Base-by-base conservation (phyloP, 2,888 invertebrate species). In the Thereva nobilitata region DNA sequence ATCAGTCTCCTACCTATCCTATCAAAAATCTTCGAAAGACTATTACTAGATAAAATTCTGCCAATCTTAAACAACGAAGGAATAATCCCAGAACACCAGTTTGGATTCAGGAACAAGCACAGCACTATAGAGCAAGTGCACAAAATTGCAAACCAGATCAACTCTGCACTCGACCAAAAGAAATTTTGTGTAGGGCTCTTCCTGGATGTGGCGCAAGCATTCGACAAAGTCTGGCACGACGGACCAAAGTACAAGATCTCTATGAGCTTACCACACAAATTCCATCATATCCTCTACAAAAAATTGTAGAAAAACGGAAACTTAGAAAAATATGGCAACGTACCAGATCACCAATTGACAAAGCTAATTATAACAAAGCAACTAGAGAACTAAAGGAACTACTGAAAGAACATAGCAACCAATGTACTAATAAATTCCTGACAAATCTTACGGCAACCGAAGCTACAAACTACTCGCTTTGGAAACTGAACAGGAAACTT, bases 221-320 rank as follows among this genome's bases (percentile, higher is more conserved):
- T 75, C 61, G 74, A 75, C 56, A 72, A 68, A 49, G 74, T 75
- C 7, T 72, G 72, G 70, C 72, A 72, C 40, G 55, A 61, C 42
- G 72, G 72, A 7, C 65, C 71, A 7, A 47, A 72, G 9, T 67
- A 63, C 38, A 72, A 72, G 67, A 56, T 72, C 6, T 72, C 72
- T 53, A 61, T 65, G 34, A 12, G 40, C 4, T 49, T 70, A 23
- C 70, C 47, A 23, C 5, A 69, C 5, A 56, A 35, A 44, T 64
- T 4, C 23, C 45, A 67, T 63, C 44, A n/a, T 5, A 5, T 8
- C 9, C 8, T 44, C 4, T 10, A n/a, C n/a, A n/a, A n/a, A n/a
- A n/a, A n/a, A n/a, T n/a, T n/a, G n/a, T n/a, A n/a, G n/a, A n/a
- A n/a, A n/a, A n/a, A n/a, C n/a, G n/a, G n/a, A n/a, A n/a, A n/a